Base-by-base conservation (phyloP, 2,113 vertebrate genomes). In the Felis chaus region DNA sequence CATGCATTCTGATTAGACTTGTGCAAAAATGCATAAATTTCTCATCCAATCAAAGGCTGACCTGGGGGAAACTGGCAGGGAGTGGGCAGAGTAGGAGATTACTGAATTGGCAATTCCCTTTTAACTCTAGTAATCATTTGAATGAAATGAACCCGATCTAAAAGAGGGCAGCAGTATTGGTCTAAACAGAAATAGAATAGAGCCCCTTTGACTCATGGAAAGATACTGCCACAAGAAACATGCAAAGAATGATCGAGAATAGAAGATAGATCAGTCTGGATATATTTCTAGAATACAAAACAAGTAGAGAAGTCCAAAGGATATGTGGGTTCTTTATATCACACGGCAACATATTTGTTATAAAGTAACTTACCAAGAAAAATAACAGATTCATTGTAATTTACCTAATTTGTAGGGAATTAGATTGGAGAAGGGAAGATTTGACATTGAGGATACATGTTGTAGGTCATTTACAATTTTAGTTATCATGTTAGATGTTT, bases 21-120 rank as follows among this genome's bases (percentile, higher is more conserved):
- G 68, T 95, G 53, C 31, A 93, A 83, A 96, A 94, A 89, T 94
- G 85, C 81, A 95, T 93, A 89, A 55, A 97, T 95, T 97, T 96
- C 82, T 90, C 53, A 95, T 95, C 82, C 91, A 92, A 87, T 95
- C 95, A 96, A 97, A 97, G 86, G 41, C 36, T 95, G 84, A 93
- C 85, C 95, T 95, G 61, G 16, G 63, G 80, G 12, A 89, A 94
- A 86, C 85, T 86, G 95, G 82, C 82, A 84, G 85, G 73, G 55
- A 83, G 86, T 89, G 74, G 33, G 71, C 27, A 96, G 66, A 96
- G 23, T 39, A 93, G n/a, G n/a, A 79, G 76, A 96, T 93, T 96
- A 95, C 81, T 91, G 91, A 95, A 93, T 65, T 89, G 94, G 57
- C 41, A 84, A 91, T 95, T 83, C 48, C 73, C 93, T 95, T 83